Percentiles rank a stretch among this genome's conserved stretches.
Conservation (phyloP, 2,797 vertebrate species). For the Octomys mimax region DNA sequence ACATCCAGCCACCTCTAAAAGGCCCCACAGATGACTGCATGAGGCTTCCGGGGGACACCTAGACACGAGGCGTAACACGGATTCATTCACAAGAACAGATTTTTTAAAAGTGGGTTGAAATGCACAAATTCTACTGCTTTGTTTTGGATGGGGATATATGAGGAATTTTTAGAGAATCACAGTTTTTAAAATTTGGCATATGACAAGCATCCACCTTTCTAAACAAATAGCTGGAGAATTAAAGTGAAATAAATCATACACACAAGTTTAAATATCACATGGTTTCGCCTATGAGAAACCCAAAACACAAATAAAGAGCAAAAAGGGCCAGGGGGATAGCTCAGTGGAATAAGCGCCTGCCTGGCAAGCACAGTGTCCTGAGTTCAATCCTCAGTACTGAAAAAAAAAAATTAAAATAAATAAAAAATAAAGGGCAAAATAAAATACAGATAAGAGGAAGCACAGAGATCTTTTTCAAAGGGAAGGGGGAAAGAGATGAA, state of each 20-base stretch:
- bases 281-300: neutral
- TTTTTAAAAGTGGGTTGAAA: neutral
- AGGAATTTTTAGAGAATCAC: conserved; percentile 9
- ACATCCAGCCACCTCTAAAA: neutral
- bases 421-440: neutral
- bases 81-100: neutral
- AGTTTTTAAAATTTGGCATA: neutral
- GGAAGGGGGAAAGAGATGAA: neutral
- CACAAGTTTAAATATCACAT: neutral
- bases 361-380: too few species aligned
- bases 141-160: neutral
- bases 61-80: neutral
- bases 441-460: neutral
- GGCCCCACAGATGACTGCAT: neutral
- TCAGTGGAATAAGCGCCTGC: too few species aligned
- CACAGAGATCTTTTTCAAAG: neutral
- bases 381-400: too few species aligned
- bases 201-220: neutral
- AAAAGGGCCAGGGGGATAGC: neutral
- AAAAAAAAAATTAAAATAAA: too few species aligned
- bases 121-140: neutral
- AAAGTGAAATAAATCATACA: neutral
- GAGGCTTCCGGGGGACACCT: neutral
- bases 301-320: neutral
- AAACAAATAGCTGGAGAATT: conserved; percentile 18